Percentiles rank a stretch among this genome's conserved stretches.
These are phyloP conservation scores for Labeo catla DNA, from an alignment of 2,113 vertebrate species.

Conservation along the genomic window DNA sequence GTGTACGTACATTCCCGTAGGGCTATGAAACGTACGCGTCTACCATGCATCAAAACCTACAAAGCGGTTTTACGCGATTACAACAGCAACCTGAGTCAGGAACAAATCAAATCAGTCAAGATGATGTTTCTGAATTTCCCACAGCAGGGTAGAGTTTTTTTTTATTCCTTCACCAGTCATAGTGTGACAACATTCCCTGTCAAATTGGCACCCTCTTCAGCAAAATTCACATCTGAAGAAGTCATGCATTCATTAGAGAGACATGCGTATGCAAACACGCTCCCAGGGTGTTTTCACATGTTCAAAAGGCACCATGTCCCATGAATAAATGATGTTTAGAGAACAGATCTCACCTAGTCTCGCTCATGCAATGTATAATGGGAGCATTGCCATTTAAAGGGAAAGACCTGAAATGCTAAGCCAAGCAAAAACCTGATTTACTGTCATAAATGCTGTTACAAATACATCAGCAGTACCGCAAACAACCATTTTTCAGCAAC, in stretches of 20 bases:
- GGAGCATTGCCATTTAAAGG: not conserved
- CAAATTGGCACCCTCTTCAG: not conserved
- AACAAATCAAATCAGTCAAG: slow-evolving; percentile 7
- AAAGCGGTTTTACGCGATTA: not conserved
- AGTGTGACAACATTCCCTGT: not conserved
- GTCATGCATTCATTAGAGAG: not conserved
- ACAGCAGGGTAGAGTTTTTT: not conserved
- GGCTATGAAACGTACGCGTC: not conserved
- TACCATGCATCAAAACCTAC: not conserved
- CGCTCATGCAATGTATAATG: not conserved
- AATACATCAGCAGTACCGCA: not conserved
- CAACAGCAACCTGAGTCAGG: not conserved
- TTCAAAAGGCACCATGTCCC: slow-evolving; percentile 8
- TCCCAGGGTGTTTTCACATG: not conserved
- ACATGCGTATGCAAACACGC: not conserved
- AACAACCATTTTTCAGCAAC: not conserved
- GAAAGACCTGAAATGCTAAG: not conserved
- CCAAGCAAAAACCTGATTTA: not conserved
- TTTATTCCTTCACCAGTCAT: not conserved
- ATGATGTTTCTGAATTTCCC: not conserved
- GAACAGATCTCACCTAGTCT: slow-evolving; percentile 12
- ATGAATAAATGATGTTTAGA: slow-evolving; percentile 48
- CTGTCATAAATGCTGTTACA: not conserved
- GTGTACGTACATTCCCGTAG: not conserved
- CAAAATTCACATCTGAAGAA: not conserved